Percentiles rank a stretch among this genome's conserved stretches.
Evolutionary conservation across 2,797 vertebrate species (phyloP).

Genomic region (Poliocrania exsul): DNA sequence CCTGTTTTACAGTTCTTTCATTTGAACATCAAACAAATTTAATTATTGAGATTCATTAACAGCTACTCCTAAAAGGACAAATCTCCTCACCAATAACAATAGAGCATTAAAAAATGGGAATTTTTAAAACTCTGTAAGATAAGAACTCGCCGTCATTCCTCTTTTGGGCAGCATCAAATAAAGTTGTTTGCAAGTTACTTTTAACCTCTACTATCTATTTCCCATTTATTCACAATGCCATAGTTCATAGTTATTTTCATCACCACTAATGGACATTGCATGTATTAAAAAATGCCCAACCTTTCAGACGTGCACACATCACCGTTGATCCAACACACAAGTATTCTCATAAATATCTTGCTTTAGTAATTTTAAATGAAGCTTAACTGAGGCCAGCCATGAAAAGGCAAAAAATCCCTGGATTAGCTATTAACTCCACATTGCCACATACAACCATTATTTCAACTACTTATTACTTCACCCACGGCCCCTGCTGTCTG

Average conservation of each 20-base stretch:
- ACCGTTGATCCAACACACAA: rapidly evolving
- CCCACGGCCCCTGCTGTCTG: neutral
- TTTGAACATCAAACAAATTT: neutral
- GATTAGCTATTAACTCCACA: constrained; percentile 57
- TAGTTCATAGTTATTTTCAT: neutral
- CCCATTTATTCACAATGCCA: neutral
- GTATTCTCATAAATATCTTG: neutral
- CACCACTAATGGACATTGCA: neutral
- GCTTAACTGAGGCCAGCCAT: neutral
- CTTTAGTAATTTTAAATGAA: neutral
- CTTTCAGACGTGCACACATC: neutral
- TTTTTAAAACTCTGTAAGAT: neutral
- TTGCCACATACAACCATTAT: constrained; percentile 49
- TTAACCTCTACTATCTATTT: neutral
- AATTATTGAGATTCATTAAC: neutral
- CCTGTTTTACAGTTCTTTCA: neutral
- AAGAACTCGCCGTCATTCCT: neutral
- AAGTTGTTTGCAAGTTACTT: neutral
- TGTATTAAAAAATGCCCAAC: neutral
- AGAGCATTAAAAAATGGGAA: neutral
- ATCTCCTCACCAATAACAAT: neutral
- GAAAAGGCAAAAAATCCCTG: constrained; percentile 15
- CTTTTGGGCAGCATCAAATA: neutral
- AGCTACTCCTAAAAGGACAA: neutral
- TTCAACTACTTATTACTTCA: constrained; percentile 56